phyloP scores from a whole-genome alignment of 2,888 invertebrate genomes.

The Drosophila planitibia region DNA sequence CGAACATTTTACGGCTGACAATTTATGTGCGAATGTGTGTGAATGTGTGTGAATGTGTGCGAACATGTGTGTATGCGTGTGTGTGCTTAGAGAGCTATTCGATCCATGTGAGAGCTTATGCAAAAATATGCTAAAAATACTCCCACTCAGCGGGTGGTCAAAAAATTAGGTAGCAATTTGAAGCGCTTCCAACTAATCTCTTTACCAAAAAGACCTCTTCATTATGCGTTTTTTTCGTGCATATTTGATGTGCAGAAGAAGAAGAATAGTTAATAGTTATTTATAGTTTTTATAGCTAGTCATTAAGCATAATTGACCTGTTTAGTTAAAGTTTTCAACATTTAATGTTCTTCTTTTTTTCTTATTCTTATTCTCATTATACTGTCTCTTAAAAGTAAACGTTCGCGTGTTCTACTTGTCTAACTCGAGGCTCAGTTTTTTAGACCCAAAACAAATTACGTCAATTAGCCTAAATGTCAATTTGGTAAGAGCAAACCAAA shows the following conservation, averaged over 20 bases:
- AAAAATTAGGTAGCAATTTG: neutral
- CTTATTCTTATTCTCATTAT: slow-evolving; percentile 16
- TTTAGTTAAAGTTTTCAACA: slow-evolving; percentile 1
- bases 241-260: neutral
- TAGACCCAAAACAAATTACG: slow-evolving; percentile 32
- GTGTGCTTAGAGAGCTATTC: slow-evolving; percentile 17
- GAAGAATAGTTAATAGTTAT: neutral
- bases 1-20: slow-evolving; percentile 52
- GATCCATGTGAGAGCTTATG: slow-evolving; percentile 16
- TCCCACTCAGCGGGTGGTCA: neutral
- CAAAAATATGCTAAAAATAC: slow-evolving; percentile 6
- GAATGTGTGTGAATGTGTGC: slow-evolving; percentile 5
- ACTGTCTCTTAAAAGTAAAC: slow-evolving; percentile 12
- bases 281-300: neutral
- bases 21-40: slow-evolving; percentile 11
- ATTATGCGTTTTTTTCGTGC: neutral
- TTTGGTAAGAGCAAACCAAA: slow-evolving; percentile 17
- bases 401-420: slow-evolving; percentile 31
- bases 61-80: slow-evolving; percentile 25
- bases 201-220: neutral
- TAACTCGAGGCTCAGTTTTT: slow-evolving; percentile 3
- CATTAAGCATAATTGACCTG: slow-evolving; percentile 20
- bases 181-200: neutral
- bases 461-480: slow-evolving; percentile 56
- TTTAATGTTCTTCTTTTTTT: slow-evolving; percentile 1